Percentiles rank a stretch among this genome's conserved stretches.
Conservation (phyloP, 2,888 invertebrate species). For the Drosophila longiperda region DNA sequence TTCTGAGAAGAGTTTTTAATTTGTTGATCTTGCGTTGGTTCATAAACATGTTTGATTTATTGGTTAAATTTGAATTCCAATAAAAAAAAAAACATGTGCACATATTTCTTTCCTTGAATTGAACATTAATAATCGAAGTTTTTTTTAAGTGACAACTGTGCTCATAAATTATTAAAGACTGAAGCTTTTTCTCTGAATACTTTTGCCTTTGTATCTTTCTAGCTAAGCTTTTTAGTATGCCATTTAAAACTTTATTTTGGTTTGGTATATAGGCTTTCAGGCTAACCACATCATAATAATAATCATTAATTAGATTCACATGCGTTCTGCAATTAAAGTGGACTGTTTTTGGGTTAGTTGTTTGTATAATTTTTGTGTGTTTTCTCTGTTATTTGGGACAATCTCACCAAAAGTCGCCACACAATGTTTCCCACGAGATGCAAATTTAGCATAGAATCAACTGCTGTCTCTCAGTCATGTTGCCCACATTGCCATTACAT, state of each 20-base stretch:
- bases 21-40: background rate
- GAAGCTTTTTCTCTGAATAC: background rate
- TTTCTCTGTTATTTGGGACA: constrained; percentile 5
- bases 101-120: background rate
- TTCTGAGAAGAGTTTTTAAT: background rate
- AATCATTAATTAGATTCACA: constrained; percentile 49
- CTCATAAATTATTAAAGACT: background rate
- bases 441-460: constrained; percentile 20
- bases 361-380: background rate
- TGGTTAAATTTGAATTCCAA: background rate
- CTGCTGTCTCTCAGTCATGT: constrained; percentile 12
- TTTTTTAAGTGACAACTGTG: background rate
- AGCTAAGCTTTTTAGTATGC: background rate
- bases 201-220: background rate
- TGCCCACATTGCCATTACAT: constrained; percentile 40
- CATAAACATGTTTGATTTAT: constrained; percentile 4
- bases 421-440: constrained; percentile 56
- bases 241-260: constrained; percentile 5
- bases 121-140: background rate
- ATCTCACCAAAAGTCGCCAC: constrained; percentile 30
- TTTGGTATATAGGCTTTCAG: background rate
- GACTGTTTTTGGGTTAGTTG: constrained; percentile 18
- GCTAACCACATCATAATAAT: constrained; percentile 26
- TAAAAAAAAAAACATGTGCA: constrained; percentile 3
- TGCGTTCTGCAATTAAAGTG: constrained; percentile 35